Percentiles rank a stretch among this genome's conserved stretches.
Evolutionary conservation across 1,140 invertebrate species (phyloP).

Genomic region (Dreissena rostriformis): DNA sequence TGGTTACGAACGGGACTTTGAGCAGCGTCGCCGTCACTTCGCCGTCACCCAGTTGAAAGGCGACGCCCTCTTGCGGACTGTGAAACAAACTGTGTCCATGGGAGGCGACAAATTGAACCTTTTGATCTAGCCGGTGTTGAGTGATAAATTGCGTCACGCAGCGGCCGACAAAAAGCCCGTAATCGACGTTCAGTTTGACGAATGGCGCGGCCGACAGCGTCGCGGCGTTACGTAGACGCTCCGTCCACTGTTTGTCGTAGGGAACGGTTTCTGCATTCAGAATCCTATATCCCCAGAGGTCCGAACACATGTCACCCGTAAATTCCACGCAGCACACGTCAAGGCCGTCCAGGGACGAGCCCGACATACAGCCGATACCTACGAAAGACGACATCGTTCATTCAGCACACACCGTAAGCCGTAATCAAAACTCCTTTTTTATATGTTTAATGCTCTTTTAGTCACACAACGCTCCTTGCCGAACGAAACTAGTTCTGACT

Average conservation of each 20-base stretch:
- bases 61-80: conserved; percentile 70
- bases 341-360: conserved; percentile 77
- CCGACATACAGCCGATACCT: conserved; percentile 77
- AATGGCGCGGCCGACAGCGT: conserved; percentile 67
- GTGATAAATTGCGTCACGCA: conserved; percentile 65
- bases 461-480: too few species aligned
- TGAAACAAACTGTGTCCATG: conserved; percentile 80
- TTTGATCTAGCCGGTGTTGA: conserved; percentile 49
- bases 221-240: conserved; percentile 60
- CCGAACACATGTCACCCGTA: conserved; percentile 69
- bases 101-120: conserved; percentile 70
- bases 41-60: conserved; percentile 77
- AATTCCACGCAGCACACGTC: conserved; percentile 77
- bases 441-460: too few species aligned
- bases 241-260: conserved; percentile 67
- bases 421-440: too few species aligned
- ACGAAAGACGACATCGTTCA: conserved; percentile 69
- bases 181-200: conserved; percentile 73
- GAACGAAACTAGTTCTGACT: too few species aligned
- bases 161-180: conserved; percentile 72
- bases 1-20: conserved; percentile 67
- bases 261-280: conserved; percentile 66
- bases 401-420: too few species aligned
- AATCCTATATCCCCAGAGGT: conserved; percentile 75
- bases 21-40: conserved; percentile 72